Base-by-base conservation (phyloP, 2,888 invertebrate species). In the Tromatobia lineatoria region DNA sequence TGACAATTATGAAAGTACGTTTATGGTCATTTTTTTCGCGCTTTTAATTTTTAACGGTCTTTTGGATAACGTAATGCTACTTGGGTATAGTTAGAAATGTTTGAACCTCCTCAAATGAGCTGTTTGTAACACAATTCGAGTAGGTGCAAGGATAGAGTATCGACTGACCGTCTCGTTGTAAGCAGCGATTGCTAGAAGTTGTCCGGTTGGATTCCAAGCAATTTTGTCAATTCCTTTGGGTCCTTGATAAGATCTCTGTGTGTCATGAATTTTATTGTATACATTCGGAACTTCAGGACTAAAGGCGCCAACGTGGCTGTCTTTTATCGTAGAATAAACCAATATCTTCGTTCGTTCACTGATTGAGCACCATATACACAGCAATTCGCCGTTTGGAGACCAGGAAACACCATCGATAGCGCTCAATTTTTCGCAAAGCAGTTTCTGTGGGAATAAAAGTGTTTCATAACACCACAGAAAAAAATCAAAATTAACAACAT, bases 361-460 rank as follows among this genome's bases (percentile, higher is more conserved):
- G 11, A 90, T 89, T 0, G 92, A 91, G 85, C 91, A 91, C 93
- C 93, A 93, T 81, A 93, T 92, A 20, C 91, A 90, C 15, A 93
- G 79, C 69, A 92, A 84, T 88, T 93, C 93, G 38, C 90, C 88
- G 73, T 92, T 92, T 2, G 92, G 92, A 1, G 93, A 93, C 93
- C 93, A 93, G 54, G 88, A 88, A 42, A 93, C 79, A 25, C 93
- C 93, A 74, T 93, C 91, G 25, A 93, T 91, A 45, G 88, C 87
- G 18, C 73, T 88, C 61, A 93, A 89, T 79, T 89, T 89, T 54
- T 92, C 91, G 20, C 93, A 93, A 76, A 93, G 88, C 18, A 93
- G 85, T 91, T 91, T 93, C 93, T 93, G 80, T 23, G 88, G 91
- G 71, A 77, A 69, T n/a, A 47, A 81, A 54, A 20, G 20, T 2